phyloP scores from a whole-genome alignment of 2,888 invertebrate species.

The Lutraria lutraria region DNA sequence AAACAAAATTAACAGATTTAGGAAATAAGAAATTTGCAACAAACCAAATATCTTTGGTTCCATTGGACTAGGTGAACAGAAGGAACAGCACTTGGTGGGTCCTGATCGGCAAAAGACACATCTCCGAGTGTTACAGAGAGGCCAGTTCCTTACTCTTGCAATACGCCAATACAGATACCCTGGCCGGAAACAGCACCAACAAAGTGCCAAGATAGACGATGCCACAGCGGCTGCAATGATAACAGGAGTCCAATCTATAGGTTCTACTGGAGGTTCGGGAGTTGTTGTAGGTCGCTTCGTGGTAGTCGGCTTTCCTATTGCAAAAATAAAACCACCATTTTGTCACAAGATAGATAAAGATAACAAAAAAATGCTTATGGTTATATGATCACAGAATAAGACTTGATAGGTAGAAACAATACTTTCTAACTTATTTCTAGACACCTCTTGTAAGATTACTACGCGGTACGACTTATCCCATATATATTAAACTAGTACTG shows the following conservation, averaged over 20 bases:
- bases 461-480: no score
- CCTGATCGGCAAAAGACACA: slow-evolving; percentile 65
- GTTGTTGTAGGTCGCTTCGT: slow-evolving; percentile 66
- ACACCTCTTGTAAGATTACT: no score
- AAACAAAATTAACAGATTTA: background rate
- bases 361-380: no score
- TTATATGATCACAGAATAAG: no score
- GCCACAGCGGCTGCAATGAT: slow-evolving; percentile 63
- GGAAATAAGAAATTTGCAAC: background rate
- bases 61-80: slow-evolving; percentile 42
- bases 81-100: slow-evolving; percentile 54
- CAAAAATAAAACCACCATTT: background rate
- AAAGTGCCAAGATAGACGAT: slow-evolving; percentile 56
- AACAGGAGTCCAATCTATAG: slow-evolving; percentile 68
- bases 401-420: no score
- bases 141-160: slow-evolving; percentile 76
- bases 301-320: slow-evolving; percentile 64
- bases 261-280: slow-evolving; percentile 53
- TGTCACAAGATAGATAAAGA: no score
- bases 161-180: slow-evolving; percentile 79
- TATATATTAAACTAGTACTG: no score
- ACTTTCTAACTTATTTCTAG: no score
- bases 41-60: slow-evolving; percentile 44
- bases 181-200: slow-evolving; percentile 81
- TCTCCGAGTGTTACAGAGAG: slow-evolving; percentile 64